These are phyloP conservation scores for Pachycephala philippinensis DNA, from an alignment of 2,113 vertebrate species.

Conservation along the genomic window DNA sequence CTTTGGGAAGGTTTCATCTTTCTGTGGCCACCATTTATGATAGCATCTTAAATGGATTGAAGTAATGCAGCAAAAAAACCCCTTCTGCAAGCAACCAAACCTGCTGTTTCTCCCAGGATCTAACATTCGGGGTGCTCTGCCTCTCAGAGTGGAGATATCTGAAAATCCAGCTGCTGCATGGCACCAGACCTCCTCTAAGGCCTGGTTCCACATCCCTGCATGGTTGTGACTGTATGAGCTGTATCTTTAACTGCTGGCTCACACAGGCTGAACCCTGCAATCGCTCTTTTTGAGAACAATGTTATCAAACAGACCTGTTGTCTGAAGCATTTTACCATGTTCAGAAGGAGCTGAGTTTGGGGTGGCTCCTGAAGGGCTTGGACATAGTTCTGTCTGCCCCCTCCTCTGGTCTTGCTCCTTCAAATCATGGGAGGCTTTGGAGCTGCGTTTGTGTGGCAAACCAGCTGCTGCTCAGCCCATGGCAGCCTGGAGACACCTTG, in stretches of 20 bases:
- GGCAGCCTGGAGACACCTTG: neutral
- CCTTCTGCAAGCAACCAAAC: neutral
- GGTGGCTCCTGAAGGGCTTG: neutral
- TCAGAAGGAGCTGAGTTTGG: neutral
- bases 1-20: neutral
- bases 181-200: neutral
- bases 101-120: neutral
- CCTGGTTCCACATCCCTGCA: rapidly evolving
- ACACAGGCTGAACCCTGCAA: rapidly evolving
- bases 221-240: neutral
- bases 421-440: neutral
- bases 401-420: neutral
- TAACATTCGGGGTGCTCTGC: neutral
- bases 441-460: neutral
- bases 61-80: neutral
- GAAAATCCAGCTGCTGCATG: neutral
- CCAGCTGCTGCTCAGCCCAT: neutral
- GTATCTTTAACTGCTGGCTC: neutral
- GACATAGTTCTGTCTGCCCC: no score
- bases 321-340: neutral
- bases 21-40: neutral
- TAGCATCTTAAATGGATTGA: neutral
- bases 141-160: neutral
- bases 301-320: rapidly evolving
- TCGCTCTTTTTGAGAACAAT: neutral